Conservation (phyloP, 2,888 invertebrate genomes). For the Heliconius ethilla region DNA sequence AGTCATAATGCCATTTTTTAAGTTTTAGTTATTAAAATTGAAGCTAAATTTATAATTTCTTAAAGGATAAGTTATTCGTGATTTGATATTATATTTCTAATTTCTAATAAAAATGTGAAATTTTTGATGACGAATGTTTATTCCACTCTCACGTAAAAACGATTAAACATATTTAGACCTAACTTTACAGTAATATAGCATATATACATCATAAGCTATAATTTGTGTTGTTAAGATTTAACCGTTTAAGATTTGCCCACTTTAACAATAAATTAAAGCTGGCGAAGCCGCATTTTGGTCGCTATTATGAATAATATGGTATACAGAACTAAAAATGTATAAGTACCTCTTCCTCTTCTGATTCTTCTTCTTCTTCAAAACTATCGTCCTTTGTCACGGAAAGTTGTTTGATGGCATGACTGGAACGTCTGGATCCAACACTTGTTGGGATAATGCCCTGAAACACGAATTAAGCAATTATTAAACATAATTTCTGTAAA, state of each 20-base stretch:
- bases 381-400: slow-evolving; percentile 79
- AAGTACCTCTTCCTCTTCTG: slow-evolving; percentile 78
- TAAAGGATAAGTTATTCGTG: too few relatives aligned
- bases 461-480: slow-evolving; percentile 45
- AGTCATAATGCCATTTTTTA: background rate
- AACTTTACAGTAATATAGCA: too few relatives aligned
- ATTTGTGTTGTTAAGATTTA: too few relatives aligned
- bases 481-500: background rate
- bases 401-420: slow-evolving; percentile 76
- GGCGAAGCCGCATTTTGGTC: too few relatives aligned
- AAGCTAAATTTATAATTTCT: background rate
- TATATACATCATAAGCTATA: too few relatives aligned
- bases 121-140: too few relatives aligned
- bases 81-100: too few relatives aligned
- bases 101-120: too few relatives aligned
- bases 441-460: slow-evolving; percentile 77
- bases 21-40: background rate
- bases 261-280: too few relatives aligned
- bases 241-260: too few relatives aligned
- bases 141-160: too few relatives aligned
- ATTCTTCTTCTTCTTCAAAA: slow-evolving; percentile 79
- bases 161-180: too few relatives aligned
- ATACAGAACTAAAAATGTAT: background rate
- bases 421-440: slow-evolving; percentile 76
- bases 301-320: background rate